Evolutionary conservation across 2,888 invertebrate species (phyloP).

Genomic region (Exephanes ischioxanthus): DNA sequence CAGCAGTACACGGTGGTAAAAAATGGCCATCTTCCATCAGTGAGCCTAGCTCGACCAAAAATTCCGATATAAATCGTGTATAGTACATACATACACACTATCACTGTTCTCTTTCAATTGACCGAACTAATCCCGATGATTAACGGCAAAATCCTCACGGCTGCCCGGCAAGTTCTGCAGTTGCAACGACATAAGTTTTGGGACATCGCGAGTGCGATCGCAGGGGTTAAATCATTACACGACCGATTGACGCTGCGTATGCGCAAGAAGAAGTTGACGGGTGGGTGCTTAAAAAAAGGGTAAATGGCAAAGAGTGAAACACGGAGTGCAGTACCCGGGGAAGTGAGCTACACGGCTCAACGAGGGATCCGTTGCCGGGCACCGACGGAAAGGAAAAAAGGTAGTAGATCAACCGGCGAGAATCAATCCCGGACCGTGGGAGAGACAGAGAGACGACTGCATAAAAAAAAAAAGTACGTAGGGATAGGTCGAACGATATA

Average conservation of each 20-base stretch:
- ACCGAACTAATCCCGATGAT: slow-evolving; percentile 79
- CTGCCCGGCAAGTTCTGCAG: neutral
- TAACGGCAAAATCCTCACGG: slow-evolving; percentile 71
- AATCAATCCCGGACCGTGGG: slow-evolving; percentile 10
- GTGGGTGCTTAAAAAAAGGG: neutral
- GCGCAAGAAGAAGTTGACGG: slow-evolving; percentile 57
- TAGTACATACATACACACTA: neutral
- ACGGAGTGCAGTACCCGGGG: neutral
- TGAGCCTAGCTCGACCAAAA: neutral
- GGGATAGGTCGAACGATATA: slow-evolving; percentile 47
- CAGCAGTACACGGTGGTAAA: neutral
- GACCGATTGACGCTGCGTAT: slow-evolving; percentile 74
- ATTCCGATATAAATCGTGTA: slow-evolving; percentile 15
- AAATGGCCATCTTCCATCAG: neutral
- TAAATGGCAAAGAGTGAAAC: slow-evolving; percentile 2
- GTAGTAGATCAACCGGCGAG: slow-evolving; percentile 18
- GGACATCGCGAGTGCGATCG: neutral
- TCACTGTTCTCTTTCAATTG: slow-evolving; percentile 16
- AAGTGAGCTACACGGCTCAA: neutral
- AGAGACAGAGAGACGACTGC: slow-evolving; percentile 31
- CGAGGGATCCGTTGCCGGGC: slow-evolving; percentile 49
- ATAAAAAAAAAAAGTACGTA: slow-evolving; percentile 15
- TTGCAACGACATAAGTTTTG: slow-evolving; percentile 22
- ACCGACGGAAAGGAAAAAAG: slow-evolving; percentile 41
- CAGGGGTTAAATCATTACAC: slow-evolving; percentile 79